phyloP scores from a whole-genome alignment of 2,888 invertebrate genomes.

The Ochropacha duplaris region DNA sequence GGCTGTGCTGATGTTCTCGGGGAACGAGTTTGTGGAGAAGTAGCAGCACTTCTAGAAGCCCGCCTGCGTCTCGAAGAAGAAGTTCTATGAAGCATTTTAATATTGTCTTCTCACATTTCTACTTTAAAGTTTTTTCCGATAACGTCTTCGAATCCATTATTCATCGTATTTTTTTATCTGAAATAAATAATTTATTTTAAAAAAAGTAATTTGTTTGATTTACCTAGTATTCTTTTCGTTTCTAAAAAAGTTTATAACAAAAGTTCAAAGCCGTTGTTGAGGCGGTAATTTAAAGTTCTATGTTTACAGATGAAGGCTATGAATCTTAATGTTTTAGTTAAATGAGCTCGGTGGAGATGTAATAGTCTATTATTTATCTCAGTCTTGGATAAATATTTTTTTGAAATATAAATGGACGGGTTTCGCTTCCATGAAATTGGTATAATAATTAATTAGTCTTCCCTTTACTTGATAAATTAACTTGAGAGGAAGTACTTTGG shows the following conservation, averaged over 20 bases:
- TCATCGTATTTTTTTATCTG: conserved; percentile 25
- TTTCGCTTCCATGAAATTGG: not conserved
- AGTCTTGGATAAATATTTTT: not conserved
- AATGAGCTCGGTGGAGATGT: conserved; percentile 7
- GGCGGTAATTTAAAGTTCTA: conserved; percentile 45
- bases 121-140: not conserved
- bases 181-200: conserved; percentile 22
- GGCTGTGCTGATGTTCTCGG: conserved; percentile 74
- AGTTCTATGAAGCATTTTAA: conserved; percentile 84
- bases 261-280: conserved; percentile 39
- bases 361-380: conserved; percentile 1
- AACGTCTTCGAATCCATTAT: not conserved
- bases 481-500: too few relatives aligned
- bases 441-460: not conserved
- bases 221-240: conserved; percentile 25
- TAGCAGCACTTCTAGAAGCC: conserved; percentile 86
- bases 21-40: conserved; percentile 83
- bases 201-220: conserved; percentile 13
- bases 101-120: conserved; percentile 13
- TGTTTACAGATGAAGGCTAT: conserved; percentile 38
- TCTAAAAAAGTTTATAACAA: conserved; percentile 27
- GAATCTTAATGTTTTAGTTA: conserved; percentile 35
- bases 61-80: conserved; percentile 87
- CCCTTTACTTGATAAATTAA: not conserved
- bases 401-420: not conserved